Evolutionary conservation across 35 echinoderm and acorn worm species (phyloP).

Genomic region (Diadema setosum): DNA sequence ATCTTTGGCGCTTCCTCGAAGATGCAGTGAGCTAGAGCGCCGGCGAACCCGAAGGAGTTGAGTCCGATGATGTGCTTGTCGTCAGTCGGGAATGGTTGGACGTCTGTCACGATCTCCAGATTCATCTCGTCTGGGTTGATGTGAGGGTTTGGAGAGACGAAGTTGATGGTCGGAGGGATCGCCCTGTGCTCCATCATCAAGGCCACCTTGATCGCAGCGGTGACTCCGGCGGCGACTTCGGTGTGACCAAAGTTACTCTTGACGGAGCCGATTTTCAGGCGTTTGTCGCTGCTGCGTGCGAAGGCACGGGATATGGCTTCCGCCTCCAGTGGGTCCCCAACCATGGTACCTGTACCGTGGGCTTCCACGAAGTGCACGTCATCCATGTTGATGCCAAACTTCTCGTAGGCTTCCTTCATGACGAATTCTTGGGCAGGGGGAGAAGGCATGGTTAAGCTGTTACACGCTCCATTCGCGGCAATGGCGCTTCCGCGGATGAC

Average conservation of each 20-base stretch:
- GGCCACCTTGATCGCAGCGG: constrained; percentile 83
- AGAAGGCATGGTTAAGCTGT: constrained; percentile 93
- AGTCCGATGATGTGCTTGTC: constrained; percentile 64
- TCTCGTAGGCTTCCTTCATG: constrained; percentile 73
- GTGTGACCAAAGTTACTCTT: constrained; percentile 97
- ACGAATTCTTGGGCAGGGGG: constrained; percentile 41
- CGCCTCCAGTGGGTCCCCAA: constrained; percentile 94
- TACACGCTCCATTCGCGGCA: constrained; percentile 70
- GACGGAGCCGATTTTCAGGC: constrained; percentile 83
- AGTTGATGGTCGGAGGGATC: constrained; percentile 82
- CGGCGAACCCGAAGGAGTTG: constrained; percentile 92
- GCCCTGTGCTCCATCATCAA: constrained; percentile 75
- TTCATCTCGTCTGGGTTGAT: constrained; percentile 72
- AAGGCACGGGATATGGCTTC: constrained; percentile 81
- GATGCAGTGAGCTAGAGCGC: constrained; percentile 84
- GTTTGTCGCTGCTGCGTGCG: neutral
- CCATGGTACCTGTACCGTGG: constrained; percentile 93
- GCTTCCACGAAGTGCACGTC: constrained; percentile 81
- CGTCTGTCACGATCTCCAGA: constrained; percentile 23
- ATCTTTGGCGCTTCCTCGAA: constrained; percentile 77
- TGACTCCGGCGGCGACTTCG: constrained; percentile 76
- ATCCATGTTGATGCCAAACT: constrained; percentile 65
- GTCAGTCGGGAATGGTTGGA: constrained; percentile 28
- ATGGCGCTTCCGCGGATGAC: constrained; percentile 72
- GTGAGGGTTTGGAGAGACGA: constrained; percentile 53